phyloP scores from a whole-genome alignment of 2,113 vertebrate genomes.

The Zosterops hypoxanthus region DNA sequence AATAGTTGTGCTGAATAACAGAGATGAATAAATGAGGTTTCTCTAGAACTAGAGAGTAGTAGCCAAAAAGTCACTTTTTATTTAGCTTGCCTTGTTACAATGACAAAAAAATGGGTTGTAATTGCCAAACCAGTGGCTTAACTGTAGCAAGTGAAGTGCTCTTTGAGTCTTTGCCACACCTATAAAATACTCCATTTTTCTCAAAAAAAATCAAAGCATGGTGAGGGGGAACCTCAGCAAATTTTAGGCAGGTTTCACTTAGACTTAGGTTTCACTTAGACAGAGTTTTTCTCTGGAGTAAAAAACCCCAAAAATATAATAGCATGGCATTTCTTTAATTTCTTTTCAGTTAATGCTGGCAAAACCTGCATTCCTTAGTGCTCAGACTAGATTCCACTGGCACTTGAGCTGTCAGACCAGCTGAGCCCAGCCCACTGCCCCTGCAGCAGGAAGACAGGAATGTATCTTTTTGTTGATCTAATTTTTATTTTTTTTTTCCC shows the following conservation, averaged over 20 bases:
- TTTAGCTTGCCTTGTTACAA: background rate
- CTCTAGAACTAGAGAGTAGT: background rate
- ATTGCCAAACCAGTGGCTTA: background rate
- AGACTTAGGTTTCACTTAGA: too few relatives aligned
- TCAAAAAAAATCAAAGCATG: background rate
- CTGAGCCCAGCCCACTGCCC: background rate
- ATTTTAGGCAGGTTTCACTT: background rate
- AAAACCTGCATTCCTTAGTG: background rate
- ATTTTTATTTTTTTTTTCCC: background rate
- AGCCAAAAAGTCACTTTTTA: background rate
- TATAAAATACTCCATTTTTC: background rate
- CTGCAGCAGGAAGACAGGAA: background rate
- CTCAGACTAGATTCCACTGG: background rate
- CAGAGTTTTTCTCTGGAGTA: background rate
- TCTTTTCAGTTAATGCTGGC: background rate
- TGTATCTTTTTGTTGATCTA: background rate
- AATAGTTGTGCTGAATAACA: slow-evolving; percentile 3
- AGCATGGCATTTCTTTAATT: background rate
- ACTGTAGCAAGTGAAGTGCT: background rate
- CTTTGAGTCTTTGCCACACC: background rate
- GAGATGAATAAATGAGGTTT: background rate
- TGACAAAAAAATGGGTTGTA: background rate
- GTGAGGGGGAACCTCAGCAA: background rate
- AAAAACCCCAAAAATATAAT: background rate
- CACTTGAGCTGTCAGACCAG: background rate